Evolutionary conservation across 2,888 invertebrate species (phyloP).

Genomic region (Zootermopsis nevadensis): DNA sequence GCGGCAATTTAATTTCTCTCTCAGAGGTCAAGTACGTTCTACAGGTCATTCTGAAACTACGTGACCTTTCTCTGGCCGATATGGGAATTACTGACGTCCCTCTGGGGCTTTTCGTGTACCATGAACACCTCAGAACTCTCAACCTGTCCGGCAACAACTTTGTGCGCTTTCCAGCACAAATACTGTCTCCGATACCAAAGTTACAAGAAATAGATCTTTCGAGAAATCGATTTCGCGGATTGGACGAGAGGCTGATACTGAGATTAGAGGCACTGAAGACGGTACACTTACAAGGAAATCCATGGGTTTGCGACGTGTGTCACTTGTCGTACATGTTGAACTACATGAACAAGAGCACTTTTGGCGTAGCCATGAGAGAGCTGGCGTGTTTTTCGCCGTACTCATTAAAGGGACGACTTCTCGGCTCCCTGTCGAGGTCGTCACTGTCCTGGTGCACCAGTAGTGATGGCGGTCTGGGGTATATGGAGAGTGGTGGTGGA

Average conservation of each 20-base stretch:
- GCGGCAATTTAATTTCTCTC: conserved; percentile 73
- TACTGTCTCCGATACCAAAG: conserved; percentile 69
- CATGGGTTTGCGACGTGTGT: conserved; percentile 78
- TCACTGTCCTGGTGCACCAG: conserved; percentile 65
- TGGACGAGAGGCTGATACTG: conserved; percentile 69
- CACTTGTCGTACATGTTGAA: conserved; percentile 70
- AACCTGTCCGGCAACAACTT: conserved; percentile 82
- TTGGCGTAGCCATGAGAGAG: conserved; percentile 64
- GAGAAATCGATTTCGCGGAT: conserved; percentile 75
- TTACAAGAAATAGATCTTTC: conserved; percentile 77
- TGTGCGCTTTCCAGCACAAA: conserved; percentile 68
- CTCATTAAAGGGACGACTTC: conserved; percentile 65
- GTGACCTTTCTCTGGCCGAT: conserved; percentile 70
- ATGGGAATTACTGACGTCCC: conserved; percentile 70
- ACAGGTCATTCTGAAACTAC: conserved; percentile 68
- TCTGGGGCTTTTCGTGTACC: conserved; percentile 69
- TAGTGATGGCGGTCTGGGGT: conserved; percentile 66
- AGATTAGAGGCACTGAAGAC: conserved; percentile 69
- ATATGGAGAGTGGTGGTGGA: conserved; percentile 58
- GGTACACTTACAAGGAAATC: conserved; percentile 70
- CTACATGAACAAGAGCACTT: conserved; percentile 68
- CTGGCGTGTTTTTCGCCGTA: conserved; percentile 71
- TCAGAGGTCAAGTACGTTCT: conserved; percentile 70
- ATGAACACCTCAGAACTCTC: conserved; percentile 71
- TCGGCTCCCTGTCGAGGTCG: conserved; percentile 61